A percentile compares a stretch with the other conserved stretches of the same genome.
These are phyloP conservation scores for Leucoraja ocellata DNA, from an alignment of 2,797 vertebrate species.

Conservation along the genomic window DNA sequence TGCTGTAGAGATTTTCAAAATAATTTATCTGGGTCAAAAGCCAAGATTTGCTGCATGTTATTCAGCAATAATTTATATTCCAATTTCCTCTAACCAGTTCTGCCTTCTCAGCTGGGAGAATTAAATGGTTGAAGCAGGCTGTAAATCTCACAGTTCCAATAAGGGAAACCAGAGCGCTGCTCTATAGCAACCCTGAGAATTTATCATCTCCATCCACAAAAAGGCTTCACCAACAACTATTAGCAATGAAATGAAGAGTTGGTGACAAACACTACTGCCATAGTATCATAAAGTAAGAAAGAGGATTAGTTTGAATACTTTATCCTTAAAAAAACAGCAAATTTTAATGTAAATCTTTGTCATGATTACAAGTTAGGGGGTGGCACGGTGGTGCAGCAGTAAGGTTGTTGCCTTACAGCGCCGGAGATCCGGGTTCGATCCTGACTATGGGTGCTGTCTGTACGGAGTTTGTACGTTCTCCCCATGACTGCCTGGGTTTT, in stretches of 20 bases:
- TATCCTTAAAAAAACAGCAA: not conserved
- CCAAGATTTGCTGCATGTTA: not conserved
- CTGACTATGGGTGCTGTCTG: no score
- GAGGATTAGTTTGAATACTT: not conserved
- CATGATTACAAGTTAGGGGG: not conserved
- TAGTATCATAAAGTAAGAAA: not conserved
- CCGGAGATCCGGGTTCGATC: no score
- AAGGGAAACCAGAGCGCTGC: not conserved
- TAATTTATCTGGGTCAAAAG: not conserved
- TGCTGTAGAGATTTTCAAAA: not conserved
- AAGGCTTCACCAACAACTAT: not conserved
- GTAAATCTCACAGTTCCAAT: not conserved
- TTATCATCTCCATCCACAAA: not conserved
- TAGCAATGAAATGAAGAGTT: not conserved
- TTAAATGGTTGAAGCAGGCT: not conserved
- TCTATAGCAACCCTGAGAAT: not conserved
- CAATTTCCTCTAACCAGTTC: not conserved
- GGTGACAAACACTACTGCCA: not conserved
- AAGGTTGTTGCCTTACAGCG: no score
- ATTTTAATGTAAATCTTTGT: not conserved
- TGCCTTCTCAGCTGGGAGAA: not conserved
- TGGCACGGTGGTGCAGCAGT: no score
- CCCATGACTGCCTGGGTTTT: no score
- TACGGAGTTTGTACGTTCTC: no score
- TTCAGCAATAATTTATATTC: not conserved